These are phyloP conservation scores for Pipa parva DNA, from an alignment of 2,113 vertebrate species.

Conservation along the genomic window DNA sequence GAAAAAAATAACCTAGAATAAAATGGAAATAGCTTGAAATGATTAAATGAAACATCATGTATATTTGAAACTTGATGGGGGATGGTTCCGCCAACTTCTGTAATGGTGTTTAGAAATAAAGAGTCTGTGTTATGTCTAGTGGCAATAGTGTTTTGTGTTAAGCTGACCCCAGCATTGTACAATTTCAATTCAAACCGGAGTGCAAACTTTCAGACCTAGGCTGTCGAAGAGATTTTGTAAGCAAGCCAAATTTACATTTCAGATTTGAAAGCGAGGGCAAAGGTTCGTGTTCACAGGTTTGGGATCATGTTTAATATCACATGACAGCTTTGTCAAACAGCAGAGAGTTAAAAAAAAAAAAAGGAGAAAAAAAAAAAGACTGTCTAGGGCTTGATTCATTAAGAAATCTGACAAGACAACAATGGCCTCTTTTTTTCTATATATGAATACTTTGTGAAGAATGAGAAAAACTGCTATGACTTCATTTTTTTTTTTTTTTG, in stretches of 20 bases:
- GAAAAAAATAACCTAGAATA: conserved; percentile 37
- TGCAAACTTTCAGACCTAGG: conserved; percentile 52
- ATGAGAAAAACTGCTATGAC: neutral
- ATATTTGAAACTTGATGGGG: conserved; percentile 43
- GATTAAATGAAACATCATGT: conserved; percentile 44
- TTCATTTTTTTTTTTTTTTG: neutral
- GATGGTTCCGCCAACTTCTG: conserved; percentile 49
- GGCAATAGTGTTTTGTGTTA: conserved; percentile 68
- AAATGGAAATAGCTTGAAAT: conserved; percentile 34
- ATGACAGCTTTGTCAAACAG: conserved; percentile 78
- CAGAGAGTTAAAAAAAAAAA: conserved; percentile 40
- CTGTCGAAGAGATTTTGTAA: conserved; percentile 56
- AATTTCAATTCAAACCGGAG: conserved; percentile 53
- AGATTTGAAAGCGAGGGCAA: conserved; percentile 61
- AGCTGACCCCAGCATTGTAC: conserved; percentile 67
- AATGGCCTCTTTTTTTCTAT: neutral
- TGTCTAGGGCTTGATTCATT: conserved; percentile 57
- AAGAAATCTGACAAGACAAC: conserved; percentile 37
- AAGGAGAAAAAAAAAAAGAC: conserved; percentile 52
- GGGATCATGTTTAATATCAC: conserved; percentile 73
- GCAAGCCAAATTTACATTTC: conserved; percentile 65
- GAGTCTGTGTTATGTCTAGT: conserved; percentile 85
- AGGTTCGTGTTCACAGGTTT: conserved; percentile 74
- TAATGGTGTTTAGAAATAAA: conserved; percentile 63
- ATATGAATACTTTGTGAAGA: neutral